Conservation (phyloP, 2,888 invertebrate species). For the Agriopis marginaria region DNA sequence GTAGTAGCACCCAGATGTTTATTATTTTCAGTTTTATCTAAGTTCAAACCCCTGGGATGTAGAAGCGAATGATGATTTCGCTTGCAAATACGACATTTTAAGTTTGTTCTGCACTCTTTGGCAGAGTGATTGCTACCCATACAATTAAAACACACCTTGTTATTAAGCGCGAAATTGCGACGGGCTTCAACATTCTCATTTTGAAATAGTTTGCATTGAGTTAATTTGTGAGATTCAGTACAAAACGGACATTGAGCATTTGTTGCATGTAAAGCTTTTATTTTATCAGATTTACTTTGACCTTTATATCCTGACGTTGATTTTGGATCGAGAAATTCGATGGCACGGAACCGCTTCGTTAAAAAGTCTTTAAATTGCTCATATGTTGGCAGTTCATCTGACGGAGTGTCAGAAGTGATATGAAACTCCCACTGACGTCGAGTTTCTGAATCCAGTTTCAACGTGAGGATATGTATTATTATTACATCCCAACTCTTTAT, state of each 20-base stretch:
- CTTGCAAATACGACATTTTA: not conserved
- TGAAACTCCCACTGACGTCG: conserved; percentile 1
- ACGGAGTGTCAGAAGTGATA: not conserved
- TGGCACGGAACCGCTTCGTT: not conserved
- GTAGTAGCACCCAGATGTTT: not conserved
- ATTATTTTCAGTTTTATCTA: not conserved
- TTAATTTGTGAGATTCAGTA: conserved; percentile 11
- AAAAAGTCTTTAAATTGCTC: conserved; percentile 3
- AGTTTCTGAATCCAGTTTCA: conserved; percentile 4
- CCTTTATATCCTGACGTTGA: not conserved
- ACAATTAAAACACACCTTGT: conserved; percentile 22
- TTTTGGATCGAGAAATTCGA: not conserved
- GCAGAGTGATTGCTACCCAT: conserved; percentile 23
- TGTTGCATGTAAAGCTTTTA: not conserved
- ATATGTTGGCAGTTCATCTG: conserved; percentile 5
- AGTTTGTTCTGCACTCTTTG: not conserved
- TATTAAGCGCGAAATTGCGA: conserved; percentile 3
- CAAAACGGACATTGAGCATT: conserved; percentile 13
- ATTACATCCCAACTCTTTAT: not conserved
- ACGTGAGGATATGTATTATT: not conserved
- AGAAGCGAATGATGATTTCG: not conserved
- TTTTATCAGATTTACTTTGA: not conserved
- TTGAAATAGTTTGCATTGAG: conserved; percentile 10
- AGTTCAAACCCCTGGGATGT: not conserved
- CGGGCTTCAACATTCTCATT: not conserved